These are phyloP conservation scores for Lepus europaeus DNA, from an alignment of 2,113 vertebrate genomes.

Conservation along the genomic window DNA sequence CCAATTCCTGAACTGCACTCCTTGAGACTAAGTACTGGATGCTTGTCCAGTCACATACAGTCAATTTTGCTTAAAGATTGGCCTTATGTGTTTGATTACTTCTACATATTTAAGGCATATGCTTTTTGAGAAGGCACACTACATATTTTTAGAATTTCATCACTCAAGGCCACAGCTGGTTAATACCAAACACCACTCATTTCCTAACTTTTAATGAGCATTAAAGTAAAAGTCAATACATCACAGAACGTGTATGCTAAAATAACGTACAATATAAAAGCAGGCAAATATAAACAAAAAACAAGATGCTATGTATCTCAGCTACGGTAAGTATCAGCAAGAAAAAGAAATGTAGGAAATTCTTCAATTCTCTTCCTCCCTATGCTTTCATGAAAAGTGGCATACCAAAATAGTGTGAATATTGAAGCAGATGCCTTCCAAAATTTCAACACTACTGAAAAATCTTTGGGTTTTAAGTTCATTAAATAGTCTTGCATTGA, in stretches of 20 bases:
- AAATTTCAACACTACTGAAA: constrained; percentile 53
- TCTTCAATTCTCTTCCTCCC: background rate
- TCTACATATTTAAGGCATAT: constrained; percentile 80
- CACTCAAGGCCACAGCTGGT: constrained; percentile 83
- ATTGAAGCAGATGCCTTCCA: constrained; percentile 5
- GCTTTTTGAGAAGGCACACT: constrained; percentile 81
- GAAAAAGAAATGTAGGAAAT: background rate
- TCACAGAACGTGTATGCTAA: constrained; percentile 81
- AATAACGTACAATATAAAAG: constrained; percentile 81
- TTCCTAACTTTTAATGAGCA: constrained; percentile 75
- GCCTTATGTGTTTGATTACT: constrained; percentile 77
- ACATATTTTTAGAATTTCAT: constrained; percentile 86
- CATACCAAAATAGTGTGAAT: background rate
- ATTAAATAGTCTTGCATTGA: constrained; percentile 29
- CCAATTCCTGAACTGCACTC: constrained; percentile 36
- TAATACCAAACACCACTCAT: constrained; percentile 82
- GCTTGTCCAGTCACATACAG: constrained; percentile 57
- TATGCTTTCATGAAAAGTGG: background rate
- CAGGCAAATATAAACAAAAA: constrained; percentile 80
- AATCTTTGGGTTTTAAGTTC: constrained; percentile 5
- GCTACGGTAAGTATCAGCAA: constrained; percentile 56
- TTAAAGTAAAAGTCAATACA: constrained; percentile 80
- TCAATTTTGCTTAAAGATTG: constrained; percentile 70
- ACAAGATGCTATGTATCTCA: constrained; percentile 49
- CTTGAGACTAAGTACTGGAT: constrained; percentile 45